Evolutionary conservation across 2,888 invertebrate genomes (phyloP).

Genomic region (Phyto melanocephala): DNA sequence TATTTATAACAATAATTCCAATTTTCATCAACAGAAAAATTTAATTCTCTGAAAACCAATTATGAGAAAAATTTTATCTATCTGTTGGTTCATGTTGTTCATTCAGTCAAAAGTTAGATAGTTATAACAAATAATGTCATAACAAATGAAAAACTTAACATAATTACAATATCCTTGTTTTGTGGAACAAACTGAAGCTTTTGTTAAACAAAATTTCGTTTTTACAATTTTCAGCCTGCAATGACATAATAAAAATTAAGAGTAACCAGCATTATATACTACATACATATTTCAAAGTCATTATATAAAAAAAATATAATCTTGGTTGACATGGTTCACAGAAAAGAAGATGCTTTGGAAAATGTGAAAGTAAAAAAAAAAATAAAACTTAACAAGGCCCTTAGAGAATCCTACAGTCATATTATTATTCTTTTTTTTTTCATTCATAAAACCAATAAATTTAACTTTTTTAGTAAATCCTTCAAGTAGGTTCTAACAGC

Average conservation of each 20-base stretch:
- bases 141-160: too few relatives aligned
- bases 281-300: background rate
- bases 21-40: too few relatives aligned
- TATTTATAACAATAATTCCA: too few relatives aligned
- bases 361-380: background rate
- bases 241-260: background rate
- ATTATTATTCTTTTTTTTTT: background rate
- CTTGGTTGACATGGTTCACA: constrained; percentile 42
- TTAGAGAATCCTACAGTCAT: background rate
- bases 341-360: background rate
- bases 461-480: background rate
- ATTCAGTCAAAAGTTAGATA: too few relatives aligned
- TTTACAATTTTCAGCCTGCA: background rate
- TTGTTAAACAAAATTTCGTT: background rate
- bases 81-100: too few relatives aligned
- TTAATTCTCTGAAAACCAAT: too few relatives aligned
- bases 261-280: constrained; percentile 16
- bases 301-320: background rate
- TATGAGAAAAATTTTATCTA: too few relatives aligned
- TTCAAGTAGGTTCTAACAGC: constrained; percentile 18
- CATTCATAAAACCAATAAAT: too few relatives aligned
- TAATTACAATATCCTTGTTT: too few relatives aligned
- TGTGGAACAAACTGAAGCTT: background rate
- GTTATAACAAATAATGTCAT: too few relatives aligned
- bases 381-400: background rate